Conservation (phyloP, 2,888 invertebrate species). For the Oxystoma pomonae region DNA sequence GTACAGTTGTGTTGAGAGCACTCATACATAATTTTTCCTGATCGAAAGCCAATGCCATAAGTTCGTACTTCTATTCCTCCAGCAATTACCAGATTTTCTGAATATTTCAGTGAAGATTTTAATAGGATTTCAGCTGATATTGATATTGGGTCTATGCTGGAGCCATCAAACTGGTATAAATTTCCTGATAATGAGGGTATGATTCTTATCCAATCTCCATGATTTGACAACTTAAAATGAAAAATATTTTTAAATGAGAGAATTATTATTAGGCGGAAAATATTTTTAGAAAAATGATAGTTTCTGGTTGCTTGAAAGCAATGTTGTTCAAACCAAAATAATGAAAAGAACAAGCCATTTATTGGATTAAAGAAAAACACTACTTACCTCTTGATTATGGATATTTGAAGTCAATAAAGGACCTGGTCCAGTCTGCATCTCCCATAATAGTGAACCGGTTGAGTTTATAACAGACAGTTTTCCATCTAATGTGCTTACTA, state of each 20-base stretch:
- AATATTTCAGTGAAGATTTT: constrained; percentile 82
- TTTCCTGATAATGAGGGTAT: constrained; percentile 92
- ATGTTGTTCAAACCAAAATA: too few relatives aligned
- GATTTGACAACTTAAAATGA: constrained; percentile 62
- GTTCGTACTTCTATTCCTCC: constrained; percentile 84
- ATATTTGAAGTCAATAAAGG: constrained; percentile 86
- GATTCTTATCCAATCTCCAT: constrained; percentile 81
- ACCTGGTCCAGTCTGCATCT: constrained; percentile 67
- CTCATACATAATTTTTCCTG: constrained; percentile 71
- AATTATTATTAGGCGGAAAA: too few relatives aligned
- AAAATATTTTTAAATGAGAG: background rate
- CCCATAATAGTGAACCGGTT: constrained; percentile 71
- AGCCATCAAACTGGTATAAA: constrained; percentile 88
- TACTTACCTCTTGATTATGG: constrained; percentile 80
- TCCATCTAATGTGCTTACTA: constrained; percentile 91
- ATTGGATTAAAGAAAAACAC: too few relatives aligned
- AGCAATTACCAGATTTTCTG: constrained; percentile 79
- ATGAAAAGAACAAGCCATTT: too few relatives aligned
- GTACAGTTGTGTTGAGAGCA: constrained; percentile 72
- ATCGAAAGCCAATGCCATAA: constrained; percentile 75
- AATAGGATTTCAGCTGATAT: constrained; percentile 82
- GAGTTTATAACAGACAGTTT: constrained; percentile 77
- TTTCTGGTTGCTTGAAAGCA: too few relatives aligned
- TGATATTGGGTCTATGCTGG: constrained; percentile 81
- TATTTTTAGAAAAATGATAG: too few relatives aligned